Conservation (phyloP, 2,888 invertebrate species). For the Thalpophila matura region DNA sequence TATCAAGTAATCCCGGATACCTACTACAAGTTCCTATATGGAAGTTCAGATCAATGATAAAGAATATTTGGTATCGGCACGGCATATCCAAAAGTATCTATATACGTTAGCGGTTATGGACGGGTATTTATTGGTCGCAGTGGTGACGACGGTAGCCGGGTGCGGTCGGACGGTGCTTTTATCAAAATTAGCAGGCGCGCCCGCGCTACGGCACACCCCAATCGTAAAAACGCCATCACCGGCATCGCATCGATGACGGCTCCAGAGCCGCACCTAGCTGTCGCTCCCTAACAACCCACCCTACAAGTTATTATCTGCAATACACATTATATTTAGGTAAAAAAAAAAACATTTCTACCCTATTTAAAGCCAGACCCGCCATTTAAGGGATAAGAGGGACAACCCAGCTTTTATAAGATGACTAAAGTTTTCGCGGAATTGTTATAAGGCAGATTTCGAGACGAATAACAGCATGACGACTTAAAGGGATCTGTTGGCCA, state of each 20-base stretch:
- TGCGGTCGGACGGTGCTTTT: constrained; percentile 89
- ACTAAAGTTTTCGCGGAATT: constrained; percentile 55
- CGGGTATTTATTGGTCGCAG: constrained; percentile 77
- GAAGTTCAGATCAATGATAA: constrained; percentile 6
- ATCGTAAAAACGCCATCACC: constrained; percentile 88
- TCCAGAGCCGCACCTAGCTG: constrained; percentile 83
- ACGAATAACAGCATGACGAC: constrained; percentile 48
- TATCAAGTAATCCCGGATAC: too few relatives aligned
- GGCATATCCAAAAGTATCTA: constrained; percentile 7
- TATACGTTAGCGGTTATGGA: constrained; percentile 51
- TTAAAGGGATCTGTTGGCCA: constrained; percentile 66
- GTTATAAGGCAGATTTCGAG: constrained; percentile 59
- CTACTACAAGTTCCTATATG: constrained; percentile 3
- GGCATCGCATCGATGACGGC: constrained; percentile 82
- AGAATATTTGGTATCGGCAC: constrained; percentile 18
- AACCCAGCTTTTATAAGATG: constrained; percentile 35
- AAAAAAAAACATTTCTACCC: constrained; percentile 33
- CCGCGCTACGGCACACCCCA: constrained; percentile 85
- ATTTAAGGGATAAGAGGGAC: constrained; percentile 65
- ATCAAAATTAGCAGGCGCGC: constrained; percentile 89
- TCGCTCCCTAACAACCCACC: constrained; percentile 82
- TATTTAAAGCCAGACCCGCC: constrained; percentile 63
- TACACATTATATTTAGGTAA: constrained; percentile 47
- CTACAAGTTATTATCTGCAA: constrained; percentile 59
- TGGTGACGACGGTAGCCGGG: constrained; percentile 77